phyloP scores from a whole-genome alignment of 2,113 vertebrate species.

The Burhinus bistriatus region DNA sequence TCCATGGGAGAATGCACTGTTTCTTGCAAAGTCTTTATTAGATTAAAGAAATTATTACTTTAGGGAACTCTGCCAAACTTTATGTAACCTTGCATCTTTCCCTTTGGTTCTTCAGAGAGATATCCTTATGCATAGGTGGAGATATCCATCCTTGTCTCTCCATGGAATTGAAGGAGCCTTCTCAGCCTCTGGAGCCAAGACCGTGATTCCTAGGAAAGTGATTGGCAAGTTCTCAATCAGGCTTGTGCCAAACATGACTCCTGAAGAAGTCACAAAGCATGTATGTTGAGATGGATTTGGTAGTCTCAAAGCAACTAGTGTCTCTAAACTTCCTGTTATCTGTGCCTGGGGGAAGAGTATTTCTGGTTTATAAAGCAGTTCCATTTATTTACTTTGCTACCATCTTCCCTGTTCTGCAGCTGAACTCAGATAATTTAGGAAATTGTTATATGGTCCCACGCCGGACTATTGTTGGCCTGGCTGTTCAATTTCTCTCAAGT shows the following conservation, averaged over 20 bases:
- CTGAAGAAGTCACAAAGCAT: slow-evolving; percentile 83
- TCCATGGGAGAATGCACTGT: neutral
- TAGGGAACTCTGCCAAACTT: neutral
- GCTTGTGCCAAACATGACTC: slow-evolving; percentile 93
- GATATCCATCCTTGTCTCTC: slow-evolving; percentile 93
- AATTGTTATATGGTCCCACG: neutral
- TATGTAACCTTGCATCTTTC: neutral
- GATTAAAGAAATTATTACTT: neutral
- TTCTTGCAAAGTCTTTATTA: neutral
- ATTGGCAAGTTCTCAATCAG: slow-evolving; percentile 96
- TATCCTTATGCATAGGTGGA: slow-evolving; percentile 95
- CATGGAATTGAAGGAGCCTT: slow-evolving; percentile 99
- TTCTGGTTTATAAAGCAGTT: neutral
- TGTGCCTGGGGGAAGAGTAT: neutral
- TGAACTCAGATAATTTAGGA: neutral
- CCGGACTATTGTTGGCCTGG: neutral
- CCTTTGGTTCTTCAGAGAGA: slow-evolving; percentile 72
- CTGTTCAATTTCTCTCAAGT: neutral
- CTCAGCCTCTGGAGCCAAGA: slow-evolving; percentile 87
- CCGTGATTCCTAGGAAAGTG: slow-evolving; percentile 93
- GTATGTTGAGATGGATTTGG: slow-evolving; percentile 55
- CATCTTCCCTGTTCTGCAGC: neutral
- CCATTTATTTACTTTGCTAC: neutral
- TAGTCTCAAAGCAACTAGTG: neutral
- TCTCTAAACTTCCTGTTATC: neutral